Percentiles rank a stretch among this genome's conserved stretches.
Evolutionary conservation across 2,113 vertebrate species (phyloP).

Genomic region (Petromus typicus): DNA sequence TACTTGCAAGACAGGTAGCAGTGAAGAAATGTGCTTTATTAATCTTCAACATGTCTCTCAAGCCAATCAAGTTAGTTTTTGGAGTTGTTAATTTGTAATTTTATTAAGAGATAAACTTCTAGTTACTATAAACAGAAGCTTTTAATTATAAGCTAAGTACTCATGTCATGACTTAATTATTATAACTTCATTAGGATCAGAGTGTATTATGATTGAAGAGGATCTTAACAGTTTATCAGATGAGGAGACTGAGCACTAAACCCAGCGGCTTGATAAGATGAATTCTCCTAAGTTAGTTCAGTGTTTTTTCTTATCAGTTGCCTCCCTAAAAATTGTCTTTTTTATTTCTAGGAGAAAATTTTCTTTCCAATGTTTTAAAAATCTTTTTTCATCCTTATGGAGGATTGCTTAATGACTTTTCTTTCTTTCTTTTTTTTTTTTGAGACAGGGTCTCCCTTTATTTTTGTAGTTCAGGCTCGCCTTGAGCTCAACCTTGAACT

Average conservation of each 20-base stretch:
- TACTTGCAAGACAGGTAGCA: too few relatives aligned
- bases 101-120: constrained; percentile 26
- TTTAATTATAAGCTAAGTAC: not conserved
- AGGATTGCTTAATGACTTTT: not conserved
- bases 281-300: not conserved
- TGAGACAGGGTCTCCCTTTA: too few relatives aligned
- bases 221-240: not conserved
- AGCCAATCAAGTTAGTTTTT: not conserved
- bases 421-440: too few relatives aligned
- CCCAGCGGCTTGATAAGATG: not conserved
- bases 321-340: not conserved
- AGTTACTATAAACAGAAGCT: constrained; percentile 6
- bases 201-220: not conserved
- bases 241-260: not conserved
- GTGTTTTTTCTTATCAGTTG: not conserved
- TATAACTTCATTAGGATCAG: not conserved
- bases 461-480: too few relatives aligned
- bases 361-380: not conserved
- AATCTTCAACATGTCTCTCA: not conserved
- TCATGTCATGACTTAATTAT: not conserved
- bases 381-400: not conserved
- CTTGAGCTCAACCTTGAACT: too few relatives aligned
- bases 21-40: not conserved
- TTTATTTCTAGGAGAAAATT: not conserved
- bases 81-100: not conserved